These are phyloP conservation scores for Heliopora coerulea DNA, from an alignment of 92 coral and sea anemone genomes.

Conservation along the genomic window DNA sequence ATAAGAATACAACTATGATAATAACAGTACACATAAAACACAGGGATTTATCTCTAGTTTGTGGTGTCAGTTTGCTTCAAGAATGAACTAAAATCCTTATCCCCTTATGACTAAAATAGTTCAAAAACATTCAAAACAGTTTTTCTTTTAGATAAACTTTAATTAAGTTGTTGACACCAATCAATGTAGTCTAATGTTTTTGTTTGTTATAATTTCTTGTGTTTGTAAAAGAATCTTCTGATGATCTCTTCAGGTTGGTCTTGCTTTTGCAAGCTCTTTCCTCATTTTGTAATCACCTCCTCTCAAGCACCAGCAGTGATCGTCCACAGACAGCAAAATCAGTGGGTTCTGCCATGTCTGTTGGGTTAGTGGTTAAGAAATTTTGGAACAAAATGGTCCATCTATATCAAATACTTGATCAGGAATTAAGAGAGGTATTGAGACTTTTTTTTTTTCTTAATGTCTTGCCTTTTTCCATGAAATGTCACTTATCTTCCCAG, in stretches of 20 bases:
- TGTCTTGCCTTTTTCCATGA: neutral
- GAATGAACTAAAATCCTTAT: too few species aligned
- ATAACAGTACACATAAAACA: too few species aligned
- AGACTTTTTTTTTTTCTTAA: neutral
- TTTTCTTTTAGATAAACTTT: too few species aligned
- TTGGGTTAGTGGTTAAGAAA: conserved; percentile 94
- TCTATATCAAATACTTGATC: conserved; percentile 78
- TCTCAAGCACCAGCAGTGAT: conserved; percentile 57
- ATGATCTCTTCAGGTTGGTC: conserved; percentile 63
- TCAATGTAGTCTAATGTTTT: too few species aligned
- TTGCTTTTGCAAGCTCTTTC: conserved; percentile 83
- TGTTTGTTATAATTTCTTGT: neutral
- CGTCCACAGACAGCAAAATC: conserved; percentile 82
- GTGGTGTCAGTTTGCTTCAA: too few species aligned
- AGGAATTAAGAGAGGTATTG: conserved; percentile 35
- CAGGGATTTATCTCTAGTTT: too few species aligned
- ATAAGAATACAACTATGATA: too few species aligned
- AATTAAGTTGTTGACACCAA: too few species aligned
- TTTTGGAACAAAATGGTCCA: conserved; percentile 96
- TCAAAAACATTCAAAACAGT: too few species aligned
- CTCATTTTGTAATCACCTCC: conserved; percentile 77
- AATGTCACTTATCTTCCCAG: too few species aligned
- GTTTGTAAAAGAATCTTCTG: neutral
- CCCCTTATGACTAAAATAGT: too few species aligned
- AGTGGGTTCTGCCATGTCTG: conserved; percentile 91